Evolutionary conservation across 2,797 vertebrate species (phyloP).

Genomic region (Anguilla marmorata): DNA sequence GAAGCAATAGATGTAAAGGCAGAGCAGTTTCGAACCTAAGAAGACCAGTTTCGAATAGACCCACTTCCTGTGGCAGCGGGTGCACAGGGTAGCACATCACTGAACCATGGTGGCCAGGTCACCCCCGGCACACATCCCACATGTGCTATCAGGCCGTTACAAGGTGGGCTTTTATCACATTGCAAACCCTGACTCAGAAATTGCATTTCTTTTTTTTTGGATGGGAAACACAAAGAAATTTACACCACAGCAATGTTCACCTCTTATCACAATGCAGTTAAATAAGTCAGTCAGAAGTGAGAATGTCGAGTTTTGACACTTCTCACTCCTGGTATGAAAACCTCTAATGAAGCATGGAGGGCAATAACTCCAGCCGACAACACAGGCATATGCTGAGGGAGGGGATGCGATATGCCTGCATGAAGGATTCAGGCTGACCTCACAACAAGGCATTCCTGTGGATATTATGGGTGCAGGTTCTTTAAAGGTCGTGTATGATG

Average conservation of each 20-base stretch:
- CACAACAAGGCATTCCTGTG: neutral
- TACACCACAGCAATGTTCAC: slow-evolving; percentile 71
- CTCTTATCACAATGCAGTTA: slow-evolving; percentile 74
- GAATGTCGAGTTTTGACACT: slow-evolving; percentile 79
- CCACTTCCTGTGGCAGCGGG: neutral
- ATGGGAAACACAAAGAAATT: slow-evolving; percentile 59
- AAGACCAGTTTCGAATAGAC: too few species aligned
- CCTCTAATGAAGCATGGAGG: slow-evolving; percentile 25
- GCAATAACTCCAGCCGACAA: slow-evolving; percentile 26
- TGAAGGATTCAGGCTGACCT: neutral
- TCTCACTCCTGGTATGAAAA: slow-evolving; percentile 43
- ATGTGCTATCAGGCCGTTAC: slow-evolving; percentile 55
- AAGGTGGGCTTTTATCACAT: slow-evolving; percentile 68
- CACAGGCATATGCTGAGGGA: slow-evolving; percentile 11
- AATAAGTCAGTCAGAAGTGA: slow-evolving; percentile 83
- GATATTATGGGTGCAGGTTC: neutral
- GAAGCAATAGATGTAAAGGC: neutral
- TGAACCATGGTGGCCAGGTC: neutral
- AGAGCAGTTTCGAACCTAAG: neutral
- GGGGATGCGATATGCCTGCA: slow-evolving; percentile 25
- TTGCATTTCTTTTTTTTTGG: slow-evolving; percentile 46
- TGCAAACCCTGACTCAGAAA: slow-evolving; percentile 77
- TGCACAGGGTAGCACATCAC: neutral
- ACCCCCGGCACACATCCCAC: neutral
- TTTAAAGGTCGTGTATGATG: neutral